These are phyloP conservation scores for Microvelia longipes DNA, from an alignment of 1,140 invertebrate species.

Conservation along the genomic window DNA sequence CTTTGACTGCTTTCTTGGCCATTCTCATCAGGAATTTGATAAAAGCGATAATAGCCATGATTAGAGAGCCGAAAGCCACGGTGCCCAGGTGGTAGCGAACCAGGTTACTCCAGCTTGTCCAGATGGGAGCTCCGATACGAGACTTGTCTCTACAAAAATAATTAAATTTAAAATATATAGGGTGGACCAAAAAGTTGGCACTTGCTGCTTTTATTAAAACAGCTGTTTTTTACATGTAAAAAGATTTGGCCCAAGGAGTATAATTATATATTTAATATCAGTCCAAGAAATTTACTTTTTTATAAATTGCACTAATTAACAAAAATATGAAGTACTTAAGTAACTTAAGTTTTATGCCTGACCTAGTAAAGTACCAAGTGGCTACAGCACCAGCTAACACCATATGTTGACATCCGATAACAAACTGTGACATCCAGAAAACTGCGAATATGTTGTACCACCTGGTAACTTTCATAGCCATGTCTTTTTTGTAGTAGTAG, in stretches of 20 bases:
- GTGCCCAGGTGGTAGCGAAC: conserved; percentile 58
- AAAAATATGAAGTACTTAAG: too few relatives aligned
- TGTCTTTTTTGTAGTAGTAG: conserved; percentile 37
- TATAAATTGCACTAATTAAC: too few relatives aligned
- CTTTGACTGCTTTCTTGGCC: conserved; percentile 29
- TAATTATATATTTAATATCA: too few relatives aligned
- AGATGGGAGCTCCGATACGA: conserved; percentile 39
- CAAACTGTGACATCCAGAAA: conserved; percentile 57
- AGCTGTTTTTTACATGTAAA: too few relatives aligned
- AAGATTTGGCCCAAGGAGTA: too few relatives aligned
- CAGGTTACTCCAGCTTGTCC: conserved; percentile 38
- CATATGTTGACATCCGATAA: conserved; percentile 59
- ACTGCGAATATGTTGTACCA: conserved; percentile 53
- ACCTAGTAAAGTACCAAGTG: conserved; percentile 65
- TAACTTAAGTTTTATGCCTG: too few relatives aligned
- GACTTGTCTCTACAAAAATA: conserved; percentile 43
- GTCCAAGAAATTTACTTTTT: too few relatives aligned
- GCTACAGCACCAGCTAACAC: conserved; percentile 57
- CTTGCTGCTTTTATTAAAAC: too few relatives aligned
- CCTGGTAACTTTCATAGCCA: conserved; percentile 38
- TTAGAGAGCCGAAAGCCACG: conserved; percentile 55
- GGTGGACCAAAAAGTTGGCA: too few relatives aligned
- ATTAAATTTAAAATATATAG: too few relatives aligned
- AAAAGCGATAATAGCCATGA: conserved; percentile 54
- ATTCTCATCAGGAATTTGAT: conserved; percentile 38